Base-by-base conservation (phyloP, 2,797 vertebrate genomes). In the Acrossocheilus fasciatus region DNA sequence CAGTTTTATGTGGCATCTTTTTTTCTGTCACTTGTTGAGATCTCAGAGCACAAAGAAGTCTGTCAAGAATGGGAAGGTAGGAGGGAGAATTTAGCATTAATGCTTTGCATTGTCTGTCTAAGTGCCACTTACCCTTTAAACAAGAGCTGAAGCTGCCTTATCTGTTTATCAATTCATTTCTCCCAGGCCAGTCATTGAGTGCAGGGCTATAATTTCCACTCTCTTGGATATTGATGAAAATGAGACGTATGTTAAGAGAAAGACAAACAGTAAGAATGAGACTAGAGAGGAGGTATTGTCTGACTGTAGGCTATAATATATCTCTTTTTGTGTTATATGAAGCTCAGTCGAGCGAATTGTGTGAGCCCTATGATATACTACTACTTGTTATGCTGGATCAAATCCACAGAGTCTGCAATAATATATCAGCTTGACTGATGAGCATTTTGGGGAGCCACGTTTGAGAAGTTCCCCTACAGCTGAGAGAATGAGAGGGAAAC, bases 61-160 rank as follows among this genome's bases (percentile, higher is more conserved):
- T 82, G 81, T 43, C 9, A 52, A 62, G 30, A 83, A 54, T 72
- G 81, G 69, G 50, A 57, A 86, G 82, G 84, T 85, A 76, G 84
- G 77, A 82, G 82, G 75, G 84, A 50, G 8, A 82, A 43, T 57
- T 73, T 73, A 23, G 52, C 81, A 82, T 75, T 66, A 36, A 69
- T 79, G 82, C 57, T 80, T 86, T 41, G 17, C 64, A 59, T 75
- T 73, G 84, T 68, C 68, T 84, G 26, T 30, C 15, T 85, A 89
- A 90, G 89, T 87, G 85, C 85, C 88, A 89, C 88, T 89, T 89
- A 87, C 82, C 87, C 87, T 89, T 90, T 89, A 87, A 85, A 85
- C 88, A 90, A 88, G 62, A 88, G 82, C 87, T 76, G 84, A 64
- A 85, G 86, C 59, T 39, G 59, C 84, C 52, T 10, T 64, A 14